phyloP scores from a whole-genome alignment of 2,113 vertebrate genomes.

The Melierax canorus region DNA sequence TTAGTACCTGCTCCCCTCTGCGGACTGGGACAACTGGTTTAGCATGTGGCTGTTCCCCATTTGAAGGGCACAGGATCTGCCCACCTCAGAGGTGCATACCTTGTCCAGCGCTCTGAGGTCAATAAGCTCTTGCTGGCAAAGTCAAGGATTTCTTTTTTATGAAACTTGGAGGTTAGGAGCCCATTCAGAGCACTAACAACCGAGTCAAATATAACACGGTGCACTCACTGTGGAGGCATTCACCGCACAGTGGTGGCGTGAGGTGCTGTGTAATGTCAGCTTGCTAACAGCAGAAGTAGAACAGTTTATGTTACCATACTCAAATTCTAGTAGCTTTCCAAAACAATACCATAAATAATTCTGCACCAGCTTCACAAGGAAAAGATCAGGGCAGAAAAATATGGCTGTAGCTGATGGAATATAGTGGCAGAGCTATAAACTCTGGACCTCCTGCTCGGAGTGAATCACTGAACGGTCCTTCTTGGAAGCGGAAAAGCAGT shows the following conservation, averaged over 20 bases:
- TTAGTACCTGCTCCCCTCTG: not conserved
- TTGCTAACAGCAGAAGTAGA: not conserved
- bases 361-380: not conserved
- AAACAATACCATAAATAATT: not conserved
- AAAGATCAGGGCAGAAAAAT: not conserved
- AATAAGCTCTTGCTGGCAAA: not conserved
- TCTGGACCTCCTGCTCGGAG: not conserved
- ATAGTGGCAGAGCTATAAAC: not conserved
- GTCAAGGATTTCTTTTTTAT: not conserved
- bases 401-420: not conserved
- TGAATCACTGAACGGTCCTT: not conserved
- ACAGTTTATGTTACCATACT: not conserved
- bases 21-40: not conserved
- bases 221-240: not conserved
- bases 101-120: not conserved
- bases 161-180: not conserved
- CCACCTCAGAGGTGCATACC: not conserved
- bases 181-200: not conserved
- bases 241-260: rapidly evolving
- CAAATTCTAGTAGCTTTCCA: not conserved
- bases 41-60: rapidly evolving
- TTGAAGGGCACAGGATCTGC: not conserved
- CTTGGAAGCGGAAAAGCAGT: not conserved
- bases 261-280: not conserved
- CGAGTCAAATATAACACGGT: not conserved